A percentile compares a stretch with the other conserved stretches of the same genome.
phyloP scores from a whole-genome alignment of 1,140 invertebrate genomes.

The Pararge aegeria region DNA sequence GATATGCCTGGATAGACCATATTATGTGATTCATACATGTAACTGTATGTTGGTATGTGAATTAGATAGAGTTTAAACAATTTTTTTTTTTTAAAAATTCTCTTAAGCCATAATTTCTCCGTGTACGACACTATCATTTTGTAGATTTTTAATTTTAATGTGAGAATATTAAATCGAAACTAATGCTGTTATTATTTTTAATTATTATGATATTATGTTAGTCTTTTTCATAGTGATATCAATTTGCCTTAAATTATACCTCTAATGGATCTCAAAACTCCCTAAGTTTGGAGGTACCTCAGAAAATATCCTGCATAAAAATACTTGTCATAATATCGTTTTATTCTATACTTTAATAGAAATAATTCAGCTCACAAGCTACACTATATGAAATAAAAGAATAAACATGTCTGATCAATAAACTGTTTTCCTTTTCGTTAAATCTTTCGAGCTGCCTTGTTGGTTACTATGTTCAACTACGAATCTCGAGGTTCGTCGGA shows the following conservation, averaged over 20 bases:
- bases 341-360: background rate
- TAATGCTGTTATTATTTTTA: background rate
- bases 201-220: background rate
- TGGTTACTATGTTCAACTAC: no score
- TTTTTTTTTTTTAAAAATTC: constrained; percentile 11
- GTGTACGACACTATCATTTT: background rate
- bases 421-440: background rate
- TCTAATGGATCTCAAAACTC: constrained; percentile 14
- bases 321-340: background rate
- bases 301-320: background rate
- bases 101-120: background rate
- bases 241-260: constrained; percentile 12
- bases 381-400: background rate
- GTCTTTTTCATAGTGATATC: background rate
- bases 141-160: constrained; percentile 6
- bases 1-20: constrained; percentile 32
- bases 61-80: background rate
- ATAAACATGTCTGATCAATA: background rate
- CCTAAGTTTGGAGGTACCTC: background rate
- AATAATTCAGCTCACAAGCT: background rate
- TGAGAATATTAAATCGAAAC: background rate
- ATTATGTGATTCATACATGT: constrained; percentile 6
- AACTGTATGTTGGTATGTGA: constrained; percentile 7
- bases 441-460: no score
- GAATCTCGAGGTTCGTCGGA: no score